Evolutionary conservation across 2,888 invertebrate genomes (phyloP), one percentile per base, ranked within the genome.

Genomic region (Epinotia ramella): DNA sequence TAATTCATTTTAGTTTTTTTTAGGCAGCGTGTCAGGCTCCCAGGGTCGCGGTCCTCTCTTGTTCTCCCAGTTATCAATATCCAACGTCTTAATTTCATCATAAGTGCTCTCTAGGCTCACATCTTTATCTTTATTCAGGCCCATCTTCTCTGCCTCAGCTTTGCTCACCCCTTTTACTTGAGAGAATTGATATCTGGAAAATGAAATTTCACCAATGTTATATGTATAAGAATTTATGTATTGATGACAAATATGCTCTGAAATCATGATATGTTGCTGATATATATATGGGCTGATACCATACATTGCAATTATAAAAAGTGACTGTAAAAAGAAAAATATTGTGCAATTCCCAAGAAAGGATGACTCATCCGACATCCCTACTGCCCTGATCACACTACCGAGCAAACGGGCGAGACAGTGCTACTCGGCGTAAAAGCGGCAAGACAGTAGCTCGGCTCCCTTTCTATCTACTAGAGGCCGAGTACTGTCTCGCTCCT

Each of bases 31-130:
- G 78, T 84, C 84, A 79, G 96, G 95, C 84, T 98, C 98, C 98
- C 98, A 98, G 0, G 98, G 98, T 72, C 98, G 94, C 6, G 98
- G 97, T 0, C 98, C 98, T 81, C 98, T 94, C 79, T 96, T 96
- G 85, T 98, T 98, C 85, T 97, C 96, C 98, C 98, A 98, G 81
- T 96, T 95, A 79, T 98, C 96, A 80, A 97, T 96, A 86, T 98
- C 97, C 57, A 97, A 88, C 73, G 95, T 88, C 87, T 97, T 95
- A 3, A 97, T 94, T 89, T 97, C 96, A 80, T 97, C 96, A 92
- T 95, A 98, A 81, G 96, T 96, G 56, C 92, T 90, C 89, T 98
- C 98, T 79, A 98, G 86, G 0, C 97, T 97, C 0, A 97, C 96
- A 84, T 96, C 96, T 64, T 95, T 95, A 0, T 95, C 91, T 84